Evolutionary conservation across 2,113 vertebrate species (phyloP), one percentile per base, ranked within the genome.

Genomic region (Hipposideros armiger): DNA sequence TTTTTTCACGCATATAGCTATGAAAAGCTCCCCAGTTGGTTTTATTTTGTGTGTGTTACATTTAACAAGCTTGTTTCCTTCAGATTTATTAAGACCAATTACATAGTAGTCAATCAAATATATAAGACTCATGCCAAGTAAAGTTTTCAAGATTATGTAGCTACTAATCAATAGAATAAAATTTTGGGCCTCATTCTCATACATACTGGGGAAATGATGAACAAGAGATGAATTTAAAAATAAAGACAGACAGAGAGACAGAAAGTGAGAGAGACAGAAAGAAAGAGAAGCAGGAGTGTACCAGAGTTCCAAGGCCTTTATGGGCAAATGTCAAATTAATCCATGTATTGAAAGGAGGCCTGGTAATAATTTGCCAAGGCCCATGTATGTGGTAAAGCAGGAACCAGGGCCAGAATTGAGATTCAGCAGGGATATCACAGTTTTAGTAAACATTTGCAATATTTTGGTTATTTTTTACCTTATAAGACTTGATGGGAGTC

Each of bases 401-500:
- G 45, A 92, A 83, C 0, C n/a, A 14, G 1, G 52, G 60, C 10
- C 26, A 85, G 45, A 56, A 54, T 1, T 47, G 54, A 89, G 28
- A 66, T 70, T 88, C 52, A 40, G 66, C 14, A 80, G 5, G 22
- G 2, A 54, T 73, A 62, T 19, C 47, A 64, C 14, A 15, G 40
- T 60, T 73, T 90, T 69, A 50, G 60, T 40, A 36, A 42, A 67
- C 8, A 62, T 54, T 76, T 83, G 26, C 10, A 60, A 52, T 70
- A 77, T 92, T 94, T 96, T 67, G 28, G 19, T 66, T 84, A 77
- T 74, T 36, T 16, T 90, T 62, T 47, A 54, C n/a, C 16, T 89
- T 47, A 26, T 47, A 81, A 66, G 4, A 28, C 67, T 78, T 77
- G 42, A 11, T 81, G 7, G 54, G 40, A 54, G 13, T 82, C 22